Conservation (phyloP, 1,140 invertebrate genomes). For the Hylaeus volcanicus region DNA sequence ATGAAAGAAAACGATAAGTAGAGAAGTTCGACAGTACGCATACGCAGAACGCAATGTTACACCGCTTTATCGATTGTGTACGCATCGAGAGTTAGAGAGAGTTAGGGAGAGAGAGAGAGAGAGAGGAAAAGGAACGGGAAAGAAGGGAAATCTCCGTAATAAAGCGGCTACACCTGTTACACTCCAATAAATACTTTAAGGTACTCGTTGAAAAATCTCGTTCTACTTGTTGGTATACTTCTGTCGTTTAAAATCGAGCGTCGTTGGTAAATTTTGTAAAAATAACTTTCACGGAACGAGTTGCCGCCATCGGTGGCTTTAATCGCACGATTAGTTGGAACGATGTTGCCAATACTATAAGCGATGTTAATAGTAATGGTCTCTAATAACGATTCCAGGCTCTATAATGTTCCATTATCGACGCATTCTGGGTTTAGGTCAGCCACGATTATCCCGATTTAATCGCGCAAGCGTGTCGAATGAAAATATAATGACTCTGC, state of each 20-base stretch:
- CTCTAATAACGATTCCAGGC: not conserved
- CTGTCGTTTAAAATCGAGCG: not conserved
- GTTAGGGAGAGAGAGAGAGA: not conserved
- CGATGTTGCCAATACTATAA: not conserved
- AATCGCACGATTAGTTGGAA: not conserved
- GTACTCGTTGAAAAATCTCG: slow-evolving; percentile 38
- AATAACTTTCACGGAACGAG: slow-evolving; percentile 1
- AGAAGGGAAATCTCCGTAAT: slow-evolving; percentile 47
- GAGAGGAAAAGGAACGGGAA: slow-evolving; percentile 1
- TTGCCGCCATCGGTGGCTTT: not conserved
- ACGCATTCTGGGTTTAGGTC: not conserved
- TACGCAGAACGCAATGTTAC: slow-evolving; percentile 44
- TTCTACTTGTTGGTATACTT: slow-evolving; percentile 41
- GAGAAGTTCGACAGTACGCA: slow-evolving; percentile 55
- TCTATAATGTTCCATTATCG: not conserved
- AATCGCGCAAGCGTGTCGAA: not conserved
- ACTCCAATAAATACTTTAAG: slow-evolving; percentile 40
- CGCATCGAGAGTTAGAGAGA: no score
- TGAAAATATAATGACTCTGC: no score
- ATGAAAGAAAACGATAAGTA: not conserved
- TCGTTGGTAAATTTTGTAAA: not conserved
- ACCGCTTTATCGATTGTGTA: slow-evolving; percentile 65
- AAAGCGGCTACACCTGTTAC: slow-evolving; percentile 60
- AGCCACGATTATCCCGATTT: not conserved
- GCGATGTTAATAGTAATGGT: not conserved